Base-by-base conservation (phyloP, 2,888 invertebrate species). In the Pseudococcus viburni region DNA sequence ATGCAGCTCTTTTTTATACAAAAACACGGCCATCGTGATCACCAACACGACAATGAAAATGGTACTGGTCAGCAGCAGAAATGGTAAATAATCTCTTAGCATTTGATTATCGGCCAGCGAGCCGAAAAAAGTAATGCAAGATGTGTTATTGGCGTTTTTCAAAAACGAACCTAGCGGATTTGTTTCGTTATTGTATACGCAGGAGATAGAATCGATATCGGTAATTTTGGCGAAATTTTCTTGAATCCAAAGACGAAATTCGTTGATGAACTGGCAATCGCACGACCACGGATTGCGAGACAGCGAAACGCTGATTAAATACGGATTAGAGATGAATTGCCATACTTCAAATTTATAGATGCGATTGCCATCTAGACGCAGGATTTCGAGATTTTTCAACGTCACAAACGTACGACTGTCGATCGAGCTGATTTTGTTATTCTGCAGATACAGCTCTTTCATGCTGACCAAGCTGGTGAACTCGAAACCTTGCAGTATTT, bases 271-370 rank as follows among this genome's bases (percentile, higher is more conserved):
- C 90, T 94, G 94, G 92, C 98, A 98, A 91, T 97, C 96, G 92
- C 98, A 98, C 90, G 96, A 96, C 97, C 97, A 98, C 85, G 95
- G 95, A 92, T 98, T 98, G 90, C 95, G 95, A 89, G 95, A 94
- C 90, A 98, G 93, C 88, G 95, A 95, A 90, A 98, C 95, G 92
- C 96, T 96, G n/a, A 96, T 95, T 91, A 97, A 94, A 92, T 96
- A 96, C 33, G 96, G 96, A 92, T 97, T 97, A 90, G 94, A 92
- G 89, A 94, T 93, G 91, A 97, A 94, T 92, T 96, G 96, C 96
- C 97, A 97, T 90, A 97, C 95, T 90, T 96, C 95, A 91, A 97
- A 97, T 90, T 94, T 94, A 90, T 94, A 93, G 91, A 98, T 94
- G 89, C 94, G 94, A 92, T 98, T 98, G 90, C 96, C 95, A 91